phyloP scores from a whole-genome alignment of 2,797 vertebrate genomes.

The Atherinosoma microstoma region DNA sequence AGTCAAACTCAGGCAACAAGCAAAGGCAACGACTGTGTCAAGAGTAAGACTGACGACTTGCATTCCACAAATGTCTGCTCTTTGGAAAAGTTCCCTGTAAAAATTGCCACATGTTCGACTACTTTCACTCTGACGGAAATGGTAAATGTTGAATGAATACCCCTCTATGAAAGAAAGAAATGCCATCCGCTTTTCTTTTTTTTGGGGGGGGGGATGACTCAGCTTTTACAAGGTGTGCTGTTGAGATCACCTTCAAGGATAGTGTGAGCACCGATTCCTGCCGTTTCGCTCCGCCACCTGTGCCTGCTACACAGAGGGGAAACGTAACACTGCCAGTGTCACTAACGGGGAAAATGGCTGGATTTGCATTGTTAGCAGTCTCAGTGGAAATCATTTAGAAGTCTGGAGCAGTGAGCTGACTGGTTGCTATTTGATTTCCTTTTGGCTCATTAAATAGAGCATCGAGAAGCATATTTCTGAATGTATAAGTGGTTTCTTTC shows the following conservation, averaged over 20 bases:
- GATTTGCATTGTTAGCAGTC: constrained; percentile 44
- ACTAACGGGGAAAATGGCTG: constrained; percentile 39
- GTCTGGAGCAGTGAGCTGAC: constrained; percentile 31
- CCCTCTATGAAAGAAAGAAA: constrained; percentile 1
- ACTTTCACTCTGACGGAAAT: constrained; percentile 55
- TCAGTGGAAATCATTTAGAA: constrained; percentile 56
- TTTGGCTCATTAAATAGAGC: not conserved
- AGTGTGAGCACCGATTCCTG: constrained; percentile 34
- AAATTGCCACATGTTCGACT: constrained; percentile 56
- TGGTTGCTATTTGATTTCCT: constrained; percentile 28
- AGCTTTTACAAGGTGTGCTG: constrained; percentile 55
- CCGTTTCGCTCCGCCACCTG: constrained; percentile 24
- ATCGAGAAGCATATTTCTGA: constrained; percentile 16
- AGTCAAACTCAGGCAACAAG: constrained; percentile 46
- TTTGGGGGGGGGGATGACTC: constrained; percentile 70
- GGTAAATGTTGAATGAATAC: constrained; percentile 26
- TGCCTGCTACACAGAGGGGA: constrained; percentile 26
- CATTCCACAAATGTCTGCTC: constrained; percentile 61
- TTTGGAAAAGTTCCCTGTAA: constrained; percentile 42
- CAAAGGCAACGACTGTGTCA: constrained; percentile 28
- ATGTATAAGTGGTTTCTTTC: constrained; percentile 6
- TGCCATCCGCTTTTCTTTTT: constrained; percentile 17
- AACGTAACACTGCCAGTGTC: constrained; percentile 26
- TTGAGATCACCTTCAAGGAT: constrained; percentile 36
- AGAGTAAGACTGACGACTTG: constrained; percentile 35